Evolutionary conservation across 2,888 invertebrate genomes (phyloP).

Genomic region (Cactoblastis cactorum): DNA sequence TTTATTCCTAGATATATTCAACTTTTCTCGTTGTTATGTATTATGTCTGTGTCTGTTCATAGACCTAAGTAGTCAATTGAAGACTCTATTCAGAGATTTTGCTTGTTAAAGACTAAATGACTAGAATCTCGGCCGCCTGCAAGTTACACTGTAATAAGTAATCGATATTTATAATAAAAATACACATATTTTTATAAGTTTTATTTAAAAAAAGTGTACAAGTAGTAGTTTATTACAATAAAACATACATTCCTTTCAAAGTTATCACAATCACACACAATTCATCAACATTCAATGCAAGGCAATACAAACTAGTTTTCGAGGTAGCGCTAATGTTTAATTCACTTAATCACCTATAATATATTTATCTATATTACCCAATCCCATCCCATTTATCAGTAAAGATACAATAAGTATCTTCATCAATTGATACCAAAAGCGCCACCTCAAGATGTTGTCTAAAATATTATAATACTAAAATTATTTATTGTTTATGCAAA

Average conservation of each 20-base stretch:
- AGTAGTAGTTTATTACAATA: conserved; percentile 16
- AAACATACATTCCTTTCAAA: conserved; percentile 14
- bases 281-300: conserved; percentile 19
- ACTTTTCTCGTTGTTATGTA: too few relatives aligned
- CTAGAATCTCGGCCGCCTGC: too few relatives aligned
- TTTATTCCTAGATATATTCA: too few relatives aligned
- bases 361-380: conserved; percentile 10
- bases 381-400: conserved; percentile 14
- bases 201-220: conserved; percentile 7
- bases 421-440: conserved; percentile 44
- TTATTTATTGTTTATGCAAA: conserved; percentile 34
- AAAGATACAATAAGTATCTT: not conserved
- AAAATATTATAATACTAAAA: conserved; percentile 27
- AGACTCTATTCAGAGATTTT: too few relatives aligned
- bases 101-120: too few relatives aligned
- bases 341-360: not conserved
- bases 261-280: conserved; percentile 18
- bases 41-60: too few relatives aligned
- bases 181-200: not conserved
- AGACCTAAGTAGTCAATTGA: too few relatives aligned
- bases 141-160: too few relatives aligned
- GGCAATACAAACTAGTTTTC: conserved; percentile 29
- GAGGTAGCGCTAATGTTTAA: conserved; percentile 65
- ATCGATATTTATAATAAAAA: not conserved
- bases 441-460: conserved; percentile 57